Conservation (phyloP, 2,113 vertebrate species). For the Rhinolophus ferrumequinum region DNA sequence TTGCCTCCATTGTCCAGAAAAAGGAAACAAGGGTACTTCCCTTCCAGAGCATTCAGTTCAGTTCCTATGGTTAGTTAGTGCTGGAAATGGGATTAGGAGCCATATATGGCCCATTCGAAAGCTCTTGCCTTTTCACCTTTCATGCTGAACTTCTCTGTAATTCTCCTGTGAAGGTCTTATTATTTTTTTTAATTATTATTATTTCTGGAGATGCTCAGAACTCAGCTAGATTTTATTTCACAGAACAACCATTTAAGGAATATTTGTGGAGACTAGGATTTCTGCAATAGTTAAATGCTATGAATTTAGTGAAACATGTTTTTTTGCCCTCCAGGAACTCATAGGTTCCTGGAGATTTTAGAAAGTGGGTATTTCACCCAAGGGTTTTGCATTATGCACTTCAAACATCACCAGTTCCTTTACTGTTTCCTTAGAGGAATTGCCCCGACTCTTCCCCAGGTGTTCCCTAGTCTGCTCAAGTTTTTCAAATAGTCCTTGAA, state of each 20-base stretch:
- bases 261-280: neutral
- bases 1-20: neutral
- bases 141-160: neutral
- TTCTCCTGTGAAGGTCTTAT: neutral
- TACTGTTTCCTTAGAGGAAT: neutral
- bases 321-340: neutral
- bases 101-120: neutral
- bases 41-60: neutral
- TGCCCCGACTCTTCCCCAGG: neutral
- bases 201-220: neutral
- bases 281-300: neutral
- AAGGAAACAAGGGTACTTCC: neutral
- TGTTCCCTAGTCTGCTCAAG: neutral
- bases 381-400: neutral
- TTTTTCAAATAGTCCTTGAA: neutral
- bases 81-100: neutral
- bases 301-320: constrained; percentile 24
- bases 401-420: neutral
- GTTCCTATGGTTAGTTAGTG: neutral
- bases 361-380: neutral
- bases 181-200: no score
- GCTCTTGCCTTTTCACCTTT: neutral
- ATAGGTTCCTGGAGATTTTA: neutral
- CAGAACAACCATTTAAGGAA: neutral
- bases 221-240: neutral